Evolutionary conservation across 2,888 invertebrate genomes (phyloP).

Genomic region (Argyresthia albistria): DNA sequence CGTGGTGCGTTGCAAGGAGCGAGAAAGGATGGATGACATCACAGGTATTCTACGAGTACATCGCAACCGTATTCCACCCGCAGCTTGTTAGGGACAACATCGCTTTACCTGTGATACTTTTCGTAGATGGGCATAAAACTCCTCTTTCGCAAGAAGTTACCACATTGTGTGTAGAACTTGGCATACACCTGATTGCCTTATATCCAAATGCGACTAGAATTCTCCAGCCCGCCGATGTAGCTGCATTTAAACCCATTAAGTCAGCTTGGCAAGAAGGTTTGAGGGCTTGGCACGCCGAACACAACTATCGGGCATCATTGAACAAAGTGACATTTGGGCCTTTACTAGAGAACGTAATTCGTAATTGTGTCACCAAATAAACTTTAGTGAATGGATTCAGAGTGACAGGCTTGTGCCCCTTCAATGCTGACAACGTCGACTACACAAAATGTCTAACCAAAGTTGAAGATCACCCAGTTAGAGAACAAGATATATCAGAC

Average conservation of each 20-base stretch:
- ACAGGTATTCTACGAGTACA: conserved; percentile 11
- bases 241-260: conserved; percentile 15
- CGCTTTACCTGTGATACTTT: conserved; percentile 17
- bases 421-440: conserved; percentile 11
- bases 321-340: conserved; percentile 9
- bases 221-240: conserved; percentile 17
- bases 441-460: conserved; percentile 10
- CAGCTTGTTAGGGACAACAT: conserved; percentile 9
- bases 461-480: background rate
- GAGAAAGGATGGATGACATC: conserved; percentile 12
- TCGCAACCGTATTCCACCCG: conserved; percentile 8
- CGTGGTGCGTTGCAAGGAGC: background rate
- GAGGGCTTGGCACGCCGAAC: conserved; percentile 10
- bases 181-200: conserved; percentile 16
- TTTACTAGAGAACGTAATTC: conserved; percentile 10
- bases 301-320: conserved; percentile 7
- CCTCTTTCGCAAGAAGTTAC: conserved; percentile 16
- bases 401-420: conserved; percentile 11
- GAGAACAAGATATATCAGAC: background rate
- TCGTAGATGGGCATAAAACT: conserved; percentile 20
- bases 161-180: conserved; percentile 13
- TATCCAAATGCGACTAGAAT: conserved; percentile 11
- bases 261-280: conserved; percentile 9
- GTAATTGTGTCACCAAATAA: conserved; percentile 8
- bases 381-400: conserved; percentile 11